Base-by-base conservation (phyloP, 2,888 invertebrate genomes). In the Gymnosoma rotundatum region DNA sequence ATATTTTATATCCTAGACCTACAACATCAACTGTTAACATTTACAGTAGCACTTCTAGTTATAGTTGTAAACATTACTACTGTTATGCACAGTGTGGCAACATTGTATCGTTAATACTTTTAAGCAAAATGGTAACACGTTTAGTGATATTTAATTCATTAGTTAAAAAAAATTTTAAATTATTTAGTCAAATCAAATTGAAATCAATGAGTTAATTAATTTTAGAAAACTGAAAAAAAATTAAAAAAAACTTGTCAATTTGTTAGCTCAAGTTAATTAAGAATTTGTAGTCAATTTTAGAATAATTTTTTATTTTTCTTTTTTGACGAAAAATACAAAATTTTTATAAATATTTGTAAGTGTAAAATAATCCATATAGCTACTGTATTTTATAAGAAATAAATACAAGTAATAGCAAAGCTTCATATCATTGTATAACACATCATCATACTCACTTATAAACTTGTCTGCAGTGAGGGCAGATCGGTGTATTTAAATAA, bases 1-100 rank as follows among this genome's bases (percentile, higher is more conserved):
- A 95, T 90, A 95, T 95, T 89, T 93, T 95, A 88, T 95, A 95
- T 92, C 95, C 95, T 66, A 94, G 94, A 88, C 95, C 95, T 42
- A 89, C 90, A 14, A 88, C 88, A 0, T 36, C 86, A 21, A 52
- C 32, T 36, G 12, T 61, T 38, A 73, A 70, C 54, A 67, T 69
- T 25, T 72, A 79, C 61, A 78, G 61, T 20, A 79, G 75, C 36
- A 81, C 69, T 54, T 20, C 12, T 12, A 4, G 12, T 20, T 25
- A 25, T 25, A 18, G 16, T 14, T 52, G 32, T 72, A 38, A 54
- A 18, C 69, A 25, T 25, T 63, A 32, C 10, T 74, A 42, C 52
- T 63, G 63, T 54, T 63, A 50, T 20, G 9, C 21, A 58, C 83
- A 83, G 25, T 20, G 36, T 45, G 42, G 61, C 12, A 76, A 66